These are phyloP conservation scores for Chloebia gouldiae DNA, from an alignment of 2,113 vertebrate genomes.

Conservation along the genomic window DNA sequence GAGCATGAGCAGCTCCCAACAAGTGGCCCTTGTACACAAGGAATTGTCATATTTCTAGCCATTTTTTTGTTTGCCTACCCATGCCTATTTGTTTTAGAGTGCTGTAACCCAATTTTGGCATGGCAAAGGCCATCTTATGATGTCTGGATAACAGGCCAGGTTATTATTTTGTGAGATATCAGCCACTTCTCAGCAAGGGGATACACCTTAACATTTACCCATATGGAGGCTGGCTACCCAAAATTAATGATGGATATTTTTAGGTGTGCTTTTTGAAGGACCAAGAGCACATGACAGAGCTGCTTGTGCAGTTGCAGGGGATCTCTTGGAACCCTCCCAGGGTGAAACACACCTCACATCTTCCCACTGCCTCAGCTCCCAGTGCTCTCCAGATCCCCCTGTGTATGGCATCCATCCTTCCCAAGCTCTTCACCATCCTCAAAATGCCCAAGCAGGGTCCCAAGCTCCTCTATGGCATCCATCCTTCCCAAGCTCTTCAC, in stretches of 20 bases:
- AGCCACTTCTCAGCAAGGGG: neutral
- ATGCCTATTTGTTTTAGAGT: neutral
- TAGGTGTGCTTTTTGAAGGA: neutral
- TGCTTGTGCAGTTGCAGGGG: neutral
- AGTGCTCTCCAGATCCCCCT: neutral
- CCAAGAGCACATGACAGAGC: neutral
- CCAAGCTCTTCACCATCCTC: neutral
- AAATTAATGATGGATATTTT: neutral
- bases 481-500: neutral
- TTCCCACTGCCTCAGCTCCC: neutral
- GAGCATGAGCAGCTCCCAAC: neutral
- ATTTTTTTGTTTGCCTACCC: neutral
- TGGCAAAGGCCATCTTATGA: neutral
- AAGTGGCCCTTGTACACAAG: neutral
- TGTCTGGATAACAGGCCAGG: neutral
- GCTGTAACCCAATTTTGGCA: neutral
- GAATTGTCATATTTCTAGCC: neutral
- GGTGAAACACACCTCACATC: neutral
- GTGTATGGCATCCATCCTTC: accelerated
- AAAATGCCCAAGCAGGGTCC: neutral
- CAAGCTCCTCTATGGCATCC: neutral
- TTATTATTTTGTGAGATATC: neutral
- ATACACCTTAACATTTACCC: neutral
- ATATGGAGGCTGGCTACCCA: neutral
- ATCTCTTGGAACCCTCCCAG: neutral